Evolutionary conservation across 92 coral and sea anemone species (phyloP).

Genomic region (Bergia sp.): DNA sequence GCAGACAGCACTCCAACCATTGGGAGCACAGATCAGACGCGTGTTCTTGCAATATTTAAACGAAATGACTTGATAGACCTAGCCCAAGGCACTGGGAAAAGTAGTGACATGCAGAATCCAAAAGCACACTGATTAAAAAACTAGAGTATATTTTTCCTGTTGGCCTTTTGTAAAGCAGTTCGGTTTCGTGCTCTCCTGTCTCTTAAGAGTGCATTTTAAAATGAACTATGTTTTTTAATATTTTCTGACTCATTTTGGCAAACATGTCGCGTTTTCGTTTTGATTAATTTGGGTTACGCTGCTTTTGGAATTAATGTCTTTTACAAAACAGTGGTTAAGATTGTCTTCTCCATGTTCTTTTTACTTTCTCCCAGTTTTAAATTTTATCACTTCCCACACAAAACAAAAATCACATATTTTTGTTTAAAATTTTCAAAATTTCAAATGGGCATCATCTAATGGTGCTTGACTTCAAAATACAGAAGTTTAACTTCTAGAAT

Average conservation of each 20-base stretch:
- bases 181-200: background rate
- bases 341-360: background rate
- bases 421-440: conserved; percentile 12
- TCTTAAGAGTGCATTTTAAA: background rate
- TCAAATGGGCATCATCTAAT: background rate
- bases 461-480: background rate
- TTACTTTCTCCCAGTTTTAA: background rate
- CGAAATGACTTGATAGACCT: background rate
- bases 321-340: background rate
- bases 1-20: background rate
- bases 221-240: no score
- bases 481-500: conserved; percentile 15
- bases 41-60: no score
- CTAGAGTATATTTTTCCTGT: background rate
- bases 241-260: background rate
- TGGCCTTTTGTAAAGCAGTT: background rate
- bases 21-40: background rate
- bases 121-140: no score
- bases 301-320: background rate
- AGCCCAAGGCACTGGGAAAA: background rate
- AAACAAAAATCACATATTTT: background rate
- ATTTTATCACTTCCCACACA: no score
- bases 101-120: background rate
- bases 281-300: no score
- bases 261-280: background rate